A percentile compares a stretch with the other conserved stretches of the same genome.
Evolutionary conservation across 2,797 vertebrate genomes (phyloP).

Genomic region (Iguana delicatissima): DNA sequence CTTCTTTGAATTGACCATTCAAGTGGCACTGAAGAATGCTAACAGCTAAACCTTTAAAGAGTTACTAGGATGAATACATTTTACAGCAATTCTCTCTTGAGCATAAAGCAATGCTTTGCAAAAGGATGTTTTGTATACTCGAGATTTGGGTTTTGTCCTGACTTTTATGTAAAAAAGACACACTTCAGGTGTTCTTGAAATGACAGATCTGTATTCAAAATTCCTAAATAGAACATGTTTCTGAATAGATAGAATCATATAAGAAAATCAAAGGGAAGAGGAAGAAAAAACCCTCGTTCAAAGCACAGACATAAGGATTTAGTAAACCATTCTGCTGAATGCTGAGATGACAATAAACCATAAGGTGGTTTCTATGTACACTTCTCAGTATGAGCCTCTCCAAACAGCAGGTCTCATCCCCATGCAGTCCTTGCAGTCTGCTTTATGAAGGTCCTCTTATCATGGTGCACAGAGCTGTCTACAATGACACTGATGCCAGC

Average conservation of each 20-base stretch:
- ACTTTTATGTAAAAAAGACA: constrained; percentile 39
- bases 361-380: no score
- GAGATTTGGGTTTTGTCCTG: constrained; percentile 32
- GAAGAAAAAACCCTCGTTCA: not conserved
- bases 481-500: no score
- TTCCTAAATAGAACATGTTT: constrained; percentile 14
- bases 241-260: constrained; percentile 3
- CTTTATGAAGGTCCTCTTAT: not conserved
- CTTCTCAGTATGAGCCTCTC: not conserved
- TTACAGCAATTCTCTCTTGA: constrained; percentile 57
- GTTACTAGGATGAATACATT: constrained; percentile 54
- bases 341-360: not conserved
- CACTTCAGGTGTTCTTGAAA: constrained; percentile 17
- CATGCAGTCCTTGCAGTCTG: not conserved
- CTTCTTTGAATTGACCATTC: constrained; percentile 60
- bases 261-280: not conserved
- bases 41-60: constrained; percentile 65
- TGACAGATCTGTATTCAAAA: constrained; percentile 27
- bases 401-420: not conserved
- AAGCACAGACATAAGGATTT: not conserved
- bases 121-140: constrained; percentile 45
- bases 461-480: not conserved
- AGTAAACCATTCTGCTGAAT: not conserved
- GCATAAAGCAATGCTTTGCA: constrained; percentile 48
- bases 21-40: constrained; percentile 57